phyloP scores from a whole-genome alignment of 35 echinoderm and acorn worm species.

The Heliocidaris erythrogramma region DNA sequence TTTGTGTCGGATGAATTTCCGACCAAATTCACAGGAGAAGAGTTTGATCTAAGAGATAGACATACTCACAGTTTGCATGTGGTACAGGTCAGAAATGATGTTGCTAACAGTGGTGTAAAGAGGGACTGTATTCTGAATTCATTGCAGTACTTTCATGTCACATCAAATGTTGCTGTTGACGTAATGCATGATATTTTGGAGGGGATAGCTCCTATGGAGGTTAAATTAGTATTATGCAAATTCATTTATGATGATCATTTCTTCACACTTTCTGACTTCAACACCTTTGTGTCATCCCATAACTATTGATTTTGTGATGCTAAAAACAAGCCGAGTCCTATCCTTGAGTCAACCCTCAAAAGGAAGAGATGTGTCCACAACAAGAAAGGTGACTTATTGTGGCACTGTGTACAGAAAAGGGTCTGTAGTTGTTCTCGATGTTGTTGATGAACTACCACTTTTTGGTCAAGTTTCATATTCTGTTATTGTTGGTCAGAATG shows the following conservation, averaged over 20 bases:
- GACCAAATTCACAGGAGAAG: constrained; percentile 18
- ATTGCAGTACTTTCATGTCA: constrained; percentile 58
- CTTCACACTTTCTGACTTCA: constrained; percentile 51
- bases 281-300: constrained; percentile 35
- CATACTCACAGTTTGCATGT: constrained; percentile 43
- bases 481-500: constrained; percentile 49
- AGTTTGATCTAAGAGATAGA: constrained; percentile 45
- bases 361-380: constrained; percentile 26
- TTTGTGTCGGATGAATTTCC: constrained; percentile 56
- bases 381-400: constrained; percentile 33
- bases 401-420: constrained; percentile 30
- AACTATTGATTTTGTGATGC: constrained; percentile 58
- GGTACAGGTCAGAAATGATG: background rate
- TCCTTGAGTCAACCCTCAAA: constrained; percentile 43
- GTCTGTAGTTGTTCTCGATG: constrained; percentile 19
- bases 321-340: constrained; percentile 60
- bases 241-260: constrained; percentile 63
- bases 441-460: constrained; percentile 48
- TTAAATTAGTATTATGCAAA: constrained; percentile 55
- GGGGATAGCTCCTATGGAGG: constrained; percentile 56
- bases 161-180: constrained; percentile 52
- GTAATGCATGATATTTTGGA: constrained; percentile 74
- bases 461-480: constrained; percentile 49
- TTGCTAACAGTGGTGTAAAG: constrained; percentile 46
- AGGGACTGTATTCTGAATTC: constrained; percentile 45